Evolutionary conservation across 2,888 invertebrate species (phyloP).

Genomic region (Platycheirus rosarum): DNA sequence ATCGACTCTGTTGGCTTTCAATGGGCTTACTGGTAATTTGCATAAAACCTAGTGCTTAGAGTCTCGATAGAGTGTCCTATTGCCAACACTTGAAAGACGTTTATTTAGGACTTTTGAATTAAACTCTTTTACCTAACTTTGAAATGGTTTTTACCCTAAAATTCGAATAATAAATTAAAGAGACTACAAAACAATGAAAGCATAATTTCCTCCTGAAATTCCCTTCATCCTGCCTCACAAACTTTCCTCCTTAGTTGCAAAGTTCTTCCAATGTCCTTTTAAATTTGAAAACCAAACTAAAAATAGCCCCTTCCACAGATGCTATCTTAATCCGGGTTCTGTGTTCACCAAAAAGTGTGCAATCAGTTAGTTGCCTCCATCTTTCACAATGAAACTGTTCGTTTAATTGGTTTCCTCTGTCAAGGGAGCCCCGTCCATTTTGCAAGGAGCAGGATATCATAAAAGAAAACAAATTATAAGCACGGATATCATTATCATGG

Average conservation of each 20-base stretch:
- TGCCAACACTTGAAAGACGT: not conserved
- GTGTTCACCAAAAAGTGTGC: not conserved
- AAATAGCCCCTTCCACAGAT: not conserved
- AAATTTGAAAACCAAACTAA: no score
- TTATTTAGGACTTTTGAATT: not conserved
- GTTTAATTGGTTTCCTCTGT: not conserved
- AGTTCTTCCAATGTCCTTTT: no score
- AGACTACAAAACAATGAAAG: no score
- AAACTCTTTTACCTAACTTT: not conserved
- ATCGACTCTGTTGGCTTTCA: not conserved
- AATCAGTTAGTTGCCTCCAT: not conserved
- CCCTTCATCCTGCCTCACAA: no score
- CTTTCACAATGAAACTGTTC: not conserved
- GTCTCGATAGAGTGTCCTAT: not conserved
- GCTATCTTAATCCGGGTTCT: not conserved
- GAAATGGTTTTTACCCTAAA: not conserved
- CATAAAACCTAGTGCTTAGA: not conserved
- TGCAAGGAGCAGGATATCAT: not conserved
- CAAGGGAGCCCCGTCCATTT: not conserved
- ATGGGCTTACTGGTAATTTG: not conserved
- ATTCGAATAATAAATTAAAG: not conserved
- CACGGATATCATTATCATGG: slow-evolving; percentile 32
- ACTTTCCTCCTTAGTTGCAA: no score
- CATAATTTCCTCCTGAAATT: no score
- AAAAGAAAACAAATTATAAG: slow-evolving; percentile 31